Base-by-base conservation (phyloP, 1,140 invertebrate genomes). In the Centruroides vittatus region DNA sequence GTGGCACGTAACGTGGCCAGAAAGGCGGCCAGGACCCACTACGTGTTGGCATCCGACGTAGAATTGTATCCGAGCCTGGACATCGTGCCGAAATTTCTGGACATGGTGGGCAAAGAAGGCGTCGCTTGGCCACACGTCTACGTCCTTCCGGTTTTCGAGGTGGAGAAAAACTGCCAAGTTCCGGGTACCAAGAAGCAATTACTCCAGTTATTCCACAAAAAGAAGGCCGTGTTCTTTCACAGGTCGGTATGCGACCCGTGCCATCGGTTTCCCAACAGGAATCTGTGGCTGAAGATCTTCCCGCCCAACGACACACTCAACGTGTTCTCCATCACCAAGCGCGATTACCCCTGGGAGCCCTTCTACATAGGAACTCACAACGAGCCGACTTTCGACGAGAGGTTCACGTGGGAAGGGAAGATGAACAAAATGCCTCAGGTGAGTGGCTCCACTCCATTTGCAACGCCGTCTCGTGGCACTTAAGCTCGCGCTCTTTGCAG, bases 371-470 rank as follows among this genome's bases (percentile, higher is more conserved):
- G 86, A 5, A 88, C 85, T 0, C 81, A 83, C 63, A 75, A 80
- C 50, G 86, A 89, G 67, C 88, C 87, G 0, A 78, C 86, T 66
- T 91, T 89, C 72, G 85, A 84, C 64, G 86, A 89, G 70, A 73
- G 79, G 47, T 78, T 91, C 59, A 83, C 83, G 3, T 89, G 87
- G 86, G 87, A 91, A 72, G 87, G 86, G n/a, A 78, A 81, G 55
- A 85, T 86, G 65, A 86, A 90, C 69, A 90, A 89, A 78, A 89
- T 89, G 87, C 81, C 89, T 51, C 89, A 93, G 81, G 87, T 88
- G 71, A 73, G 63, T 54, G 60, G 3, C 11, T 36, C 7, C 7
- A 3, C 41, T 35, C 54, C 3, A 5, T 23, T 35, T 7, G 5
- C 12, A 3, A 55, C 5, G 11, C 50, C 50, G 3, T 11, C 50